These are phyloP conservation scores for Lepidonotus clava DNA, from an alignment of 2,888 invertebrate genomes.

Conservation along the genomic window DNA sequence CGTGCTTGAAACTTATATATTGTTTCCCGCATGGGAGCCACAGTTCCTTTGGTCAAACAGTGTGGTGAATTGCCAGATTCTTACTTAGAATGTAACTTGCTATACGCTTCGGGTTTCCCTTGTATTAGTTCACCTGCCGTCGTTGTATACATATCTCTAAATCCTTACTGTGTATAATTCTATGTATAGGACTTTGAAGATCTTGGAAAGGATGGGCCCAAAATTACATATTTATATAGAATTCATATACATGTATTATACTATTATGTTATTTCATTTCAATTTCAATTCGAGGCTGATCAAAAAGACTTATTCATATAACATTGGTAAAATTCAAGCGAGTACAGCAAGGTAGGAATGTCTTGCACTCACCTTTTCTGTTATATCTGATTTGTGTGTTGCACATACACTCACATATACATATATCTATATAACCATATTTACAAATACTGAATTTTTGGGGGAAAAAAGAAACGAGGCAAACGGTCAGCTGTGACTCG, in stretches of 20 bases:
- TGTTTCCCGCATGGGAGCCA: background rate
- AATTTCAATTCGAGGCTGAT: constrained; percentile 32
- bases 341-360: background rate
- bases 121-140: constrained; percentile 37
- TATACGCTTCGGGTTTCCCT: constrained; percentile 36
- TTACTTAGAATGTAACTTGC: constrained; percentile 10
- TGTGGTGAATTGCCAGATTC: constrained; percentile 8
- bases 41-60: background rate
- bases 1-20: background rate
- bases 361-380: constrained; percentile 36
- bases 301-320: constrained; percentile 45
- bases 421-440: constrained; percentile 33
- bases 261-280: constrained; percentile 36
- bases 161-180: constrained; percentile 10
- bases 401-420: constrained; percentile 18
- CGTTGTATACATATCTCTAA: constrained; percentile 42
- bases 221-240: constrained; percentile 36
- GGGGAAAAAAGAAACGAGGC: background rate
- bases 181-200: constrained; percentile 9
- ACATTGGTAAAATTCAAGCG: background rate
- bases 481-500: background rate
- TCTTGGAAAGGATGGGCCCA: background rate
- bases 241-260: constrained; percentile 31
- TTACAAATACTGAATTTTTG: background rate
- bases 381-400: constrained; percentile 35